Evolutionary conservation across 2,888 invertebrate genomes (phyloP).

Genomic region (Lycia hirtaria): DNA sequence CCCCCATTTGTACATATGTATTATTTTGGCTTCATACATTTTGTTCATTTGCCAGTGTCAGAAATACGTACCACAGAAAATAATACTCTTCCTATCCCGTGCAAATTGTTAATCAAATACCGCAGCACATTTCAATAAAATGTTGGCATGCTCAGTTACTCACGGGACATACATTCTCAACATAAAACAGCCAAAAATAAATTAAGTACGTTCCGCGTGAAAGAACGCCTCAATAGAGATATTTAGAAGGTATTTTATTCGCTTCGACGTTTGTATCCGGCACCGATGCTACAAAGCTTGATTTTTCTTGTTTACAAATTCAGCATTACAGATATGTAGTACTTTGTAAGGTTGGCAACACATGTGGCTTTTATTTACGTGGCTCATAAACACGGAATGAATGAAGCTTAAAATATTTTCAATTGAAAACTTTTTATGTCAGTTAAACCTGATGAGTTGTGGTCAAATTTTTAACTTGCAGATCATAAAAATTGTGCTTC

Average conservation of each 20-base stretch:
- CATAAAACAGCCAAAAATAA: conserved; percentile 13
- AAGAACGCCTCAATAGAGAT: conserved; percentile 26
- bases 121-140: conserved; percentile 1
- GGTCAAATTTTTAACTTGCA: too few relatives aligned
- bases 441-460: too few relatives aligned
- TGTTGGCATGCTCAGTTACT: conserved; percentile 22
- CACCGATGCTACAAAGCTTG: conserved; percentile 35
- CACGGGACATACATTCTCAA: conserved; percentile 6
- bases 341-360: conserved; percentile 19
- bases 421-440: too few relatives aligned
- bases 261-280: conserved; percentile 42
- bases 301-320: conserved; percentile 46
- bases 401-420: too few relatives aligned
- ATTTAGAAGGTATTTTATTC: conserved; percentile 38
- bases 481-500: too few relatives aligned
- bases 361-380: conserved; percentile 17
- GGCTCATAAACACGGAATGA: too few relatives aligned
- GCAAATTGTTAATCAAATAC: neutral
- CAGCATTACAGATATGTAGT: conserved; percentile 40
- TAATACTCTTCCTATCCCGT: neutral
- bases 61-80: too few relatives aligned
- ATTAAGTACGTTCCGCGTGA: conserved; percentile 10
- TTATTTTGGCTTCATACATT: too few relatives aligned
- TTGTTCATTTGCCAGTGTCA: too few relatives aligned
- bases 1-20: too few relatives aligned